Base-by-base conservation (phyloP, 2,888 invertebrate species). In the Schizotus pectinicornis region DNA sequence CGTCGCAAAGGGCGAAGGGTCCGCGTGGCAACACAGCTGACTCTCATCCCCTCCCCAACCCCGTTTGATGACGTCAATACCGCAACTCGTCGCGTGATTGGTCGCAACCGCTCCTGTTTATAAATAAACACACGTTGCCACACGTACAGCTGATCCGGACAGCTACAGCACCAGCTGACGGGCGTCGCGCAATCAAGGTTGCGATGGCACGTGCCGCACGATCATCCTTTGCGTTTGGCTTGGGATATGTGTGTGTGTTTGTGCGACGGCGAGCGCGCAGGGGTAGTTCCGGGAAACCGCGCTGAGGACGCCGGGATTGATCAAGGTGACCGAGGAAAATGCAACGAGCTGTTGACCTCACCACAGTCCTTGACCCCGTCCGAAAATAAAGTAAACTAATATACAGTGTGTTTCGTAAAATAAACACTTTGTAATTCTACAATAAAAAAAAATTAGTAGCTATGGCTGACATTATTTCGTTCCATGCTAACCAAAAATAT, bases 121-220 rank as follows among this genome's bases (percentile, higher is more conserved):
- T 61, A 65, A 63, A 62, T 61, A 59, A 14, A 22, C 57, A 55
- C 61, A 59, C 63, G 61, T 63, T 63, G 65, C 65, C 68, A 62
- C 66, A 67, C 61, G 59, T 66, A 69, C 74, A 74, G 74, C 73
- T 74, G 74, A 74, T 74, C 65, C 64, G 48, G 67, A 66, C 66
- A 56, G 50, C 43, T 66, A 66, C 66, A 56, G 50, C 43, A 62
- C 62, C 74, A 73, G 71, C 72, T 72, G 74, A 71, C 63, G 52
- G 39, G 39, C 49, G 52, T 38, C 47, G 43, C 54, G 47, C 46
- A 54, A 59, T 56, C 57, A 65, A 63, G 63, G 65, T 62, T 60
- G 57, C 54, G 38, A 12, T 37, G 53, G 58, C 65, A 65, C 65
- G 65, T 65, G 64, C 53, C 41, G 59, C 22, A 22, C 22, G 22